Evolutionary conservation across 2,888 invertebrate species (phyloP), one percentile per base, ranked within the genome.

Genomic region (Salticus scenicus): DNA sequence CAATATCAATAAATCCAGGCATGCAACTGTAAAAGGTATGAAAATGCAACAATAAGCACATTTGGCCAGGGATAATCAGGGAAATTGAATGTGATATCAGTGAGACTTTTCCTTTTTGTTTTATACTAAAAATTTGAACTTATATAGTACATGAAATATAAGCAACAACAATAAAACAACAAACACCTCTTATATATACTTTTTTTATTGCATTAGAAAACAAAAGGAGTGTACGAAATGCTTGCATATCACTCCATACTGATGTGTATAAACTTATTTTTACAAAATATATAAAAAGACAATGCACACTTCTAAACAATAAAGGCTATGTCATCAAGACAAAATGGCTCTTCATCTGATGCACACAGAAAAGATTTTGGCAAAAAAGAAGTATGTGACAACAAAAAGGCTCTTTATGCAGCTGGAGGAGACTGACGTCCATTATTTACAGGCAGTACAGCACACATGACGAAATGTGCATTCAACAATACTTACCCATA

Each of bases 271-370:
- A 77, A 84, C 72, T 67, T 66, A 84, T 84, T 84, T 84, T 73
- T 84, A 84, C 77, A 84, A 80, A 84, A 84, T 84, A 84, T 84
- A 77, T 84, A 84, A 84, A 82, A 84, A 84, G 83, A 84, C 83
- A 73, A 84, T 73, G 69, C 77, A 84, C 83, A 73, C 28, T 57
- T 67, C 63, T 75, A 84, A 64, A 33, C 31, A 24, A 67, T 69
- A 30, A 20, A 20, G 51, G 33, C 47, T 72, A 73, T 57, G 77
- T 30, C 37, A 66, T 73, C 67, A 67, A 28, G 77, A 51, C 31
- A 77, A 69, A 24, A 24, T 57, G 57, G 24, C n/a, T 20, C 31
- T 66, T 47, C 42, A 37, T 30, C 41, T 33, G 67, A 64, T 80
- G 64, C n/a, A 70, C 70, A 70, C 24, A 41, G 37, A 27, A 31